Conservation (phyloP, 2,888 invertebrate genomes). For the Ypsolopha sequella region DNA sequence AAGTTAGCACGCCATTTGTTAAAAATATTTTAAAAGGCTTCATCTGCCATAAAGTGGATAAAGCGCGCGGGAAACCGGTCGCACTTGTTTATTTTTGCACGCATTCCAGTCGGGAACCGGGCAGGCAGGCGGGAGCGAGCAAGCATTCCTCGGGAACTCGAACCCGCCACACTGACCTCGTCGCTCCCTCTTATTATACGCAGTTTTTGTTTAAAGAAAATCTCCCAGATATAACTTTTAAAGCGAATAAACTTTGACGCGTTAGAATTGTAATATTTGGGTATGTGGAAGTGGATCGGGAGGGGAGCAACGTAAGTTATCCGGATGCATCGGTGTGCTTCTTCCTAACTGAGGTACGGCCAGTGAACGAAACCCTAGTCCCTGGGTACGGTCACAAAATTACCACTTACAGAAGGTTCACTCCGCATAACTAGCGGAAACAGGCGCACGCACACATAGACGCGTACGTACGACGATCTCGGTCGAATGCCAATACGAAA, state of each 20-base stretch:
- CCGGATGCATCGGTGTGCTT: neutral
- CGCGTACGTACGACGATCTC: no score
- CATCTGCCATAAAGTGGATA: constrained; percentile 29
- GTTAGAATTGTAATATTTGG: neutral
- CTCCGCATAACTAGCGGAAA: no score
- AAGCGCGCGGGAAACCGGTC: constrained; percentile 56
- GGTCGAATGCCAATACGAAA: no score
- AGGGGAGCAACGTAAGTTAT: neutral
- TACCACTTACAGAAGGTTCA: no score
- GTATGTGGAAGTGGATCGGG: neutral
- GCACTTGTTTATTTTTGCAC: constrained; percentile 66
- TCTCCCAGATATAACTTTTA: neutral
- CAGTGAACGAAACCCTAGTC: no score
- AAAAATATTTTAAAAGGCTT: neutral
- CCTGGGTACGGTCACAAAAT: no score
- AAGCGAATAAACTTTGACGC: neutral
- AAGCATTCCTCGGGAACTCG: constrained; percentile 32
- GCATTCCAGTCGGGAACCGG: constrained; percentile 55
- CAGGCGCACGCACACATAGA: no score
- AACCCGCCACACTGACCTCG: constrained; percentile 2
- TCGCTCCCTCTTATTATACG: neutral
- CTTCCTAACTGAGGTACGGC: constrained; percentile 5
- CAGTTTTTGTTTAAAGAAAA: neutral
- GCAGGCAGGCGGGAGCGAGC: constrained; percentile 38
- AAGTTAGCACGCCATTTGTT: neutral